Evolutionary conservation across 23 tunicate species (phyloP), one percentile per base, ranked within the genome.

Genomic region (Trididemnum clinides): DNA sequence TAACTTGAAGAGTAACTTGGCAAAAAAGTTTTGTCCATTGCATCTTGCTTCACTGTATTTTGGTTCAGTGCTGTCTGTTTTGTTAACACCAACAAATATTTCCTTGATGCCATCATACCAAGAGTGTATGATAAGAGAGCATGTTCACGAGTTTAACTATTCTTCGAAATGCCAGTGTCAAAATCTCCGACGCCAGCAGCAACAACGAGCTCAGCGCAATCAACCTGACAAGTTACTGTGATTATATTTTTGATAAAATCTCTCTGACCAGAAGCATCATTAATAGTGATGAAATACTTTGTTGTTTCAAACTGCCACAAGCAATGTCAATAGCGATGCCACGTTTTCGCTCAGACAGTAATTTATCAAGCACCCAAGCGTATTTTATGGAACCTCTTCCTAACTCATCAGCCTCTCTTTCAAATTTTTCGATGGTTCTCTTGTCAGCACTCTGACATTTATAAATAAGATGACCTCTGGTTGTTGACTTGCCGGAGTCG

Each of bases 171-270:
- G 58, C 99, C 99, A 88, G 99, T 95, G 83, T 95, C 99, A 83
- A 95, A 95, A 57, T 95, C 99, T 58, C 99, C 99, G 80, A 83
- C 88, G 78, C 95, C 99, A 78, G 99, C 91, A 37, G 99, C 95
- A 1, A 95, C 95, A 88, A 95, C 78, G 28, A 95, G 89, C 1
- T 90, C 95, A 25, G 99, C 99, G 73, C 99, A 95, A 65, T 95
- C 99, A 2, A 95, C 99, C 95, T 95, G 98, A 26, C 95, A 90
- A 21, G 98, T 90, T 35, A 95, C 98, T 19, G 98, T 90, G 70
- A 95, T 95, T 95, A 95, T 95, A 95, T 95, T 95, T 78, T 95
- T 95, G 82, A 95, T 95, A 87, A 95, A 95, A 87, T 95, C 99
- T 72, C 99, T 89, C 59, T 95, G 99, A 1, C 99, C 99, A 34